Conservation (phyloP, 2,113 vertebrate species). For the Sisor rabdophorus region DNA sequence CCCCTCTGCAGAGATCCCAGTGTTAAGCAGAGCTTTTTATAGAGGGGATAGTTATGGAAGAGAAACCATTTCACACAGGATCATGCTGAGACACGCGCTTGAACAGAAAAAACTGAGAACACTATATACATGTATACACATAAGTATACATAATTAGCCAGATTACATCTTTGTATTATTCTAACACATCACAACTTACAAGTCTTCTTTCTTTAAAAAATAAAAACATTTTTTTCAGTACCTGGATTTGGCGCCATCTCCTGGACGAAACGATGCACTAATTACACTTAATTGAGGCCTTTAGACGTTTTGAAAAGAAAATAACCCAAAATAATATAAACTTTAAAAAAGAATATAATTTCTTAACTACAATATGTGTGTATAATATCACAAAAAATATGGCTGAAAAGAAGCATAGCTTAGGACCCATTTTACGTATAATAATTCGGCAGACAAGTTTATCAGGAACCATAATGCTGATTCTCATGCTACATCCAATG, state of each 20-base stretch:
- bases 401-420: not conserved
- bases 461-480: not conserved
- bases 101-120: conserved; percentile 1
- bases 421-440: not conserved
- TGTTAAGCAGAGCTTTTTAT: conserved; percentile 31
- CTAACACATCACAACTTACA: no score
- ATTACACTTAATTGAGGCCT: not conserved
- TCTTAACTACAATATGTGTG: no score
- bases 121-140: no score
- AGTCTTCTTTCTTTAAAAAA: not conserved
- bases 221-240: not conserved
- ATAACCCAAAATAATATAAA: no score
- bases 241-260: conserved; percentile 34
- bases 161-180: no score
- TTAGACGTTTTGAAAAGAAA: not conserved
- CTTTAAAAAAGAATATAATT: no score
- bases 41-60: conserved; percentile 16
- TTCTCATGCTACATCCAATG: not conserved
- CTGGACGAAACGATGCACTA: not conserved
- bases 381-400: not conserved
- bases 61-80: conserved; percentile 30
- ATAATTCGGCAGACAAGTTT: not conserved
- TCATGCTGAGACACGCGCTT: conserved; percentile 30
- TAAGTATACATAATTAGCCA: no score
- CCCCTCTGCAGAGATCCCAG: not conserved